Base-by-base conservation (phyloP, 2,888 invertebrate genomes). In the Alloplasta piceator region DNA sequence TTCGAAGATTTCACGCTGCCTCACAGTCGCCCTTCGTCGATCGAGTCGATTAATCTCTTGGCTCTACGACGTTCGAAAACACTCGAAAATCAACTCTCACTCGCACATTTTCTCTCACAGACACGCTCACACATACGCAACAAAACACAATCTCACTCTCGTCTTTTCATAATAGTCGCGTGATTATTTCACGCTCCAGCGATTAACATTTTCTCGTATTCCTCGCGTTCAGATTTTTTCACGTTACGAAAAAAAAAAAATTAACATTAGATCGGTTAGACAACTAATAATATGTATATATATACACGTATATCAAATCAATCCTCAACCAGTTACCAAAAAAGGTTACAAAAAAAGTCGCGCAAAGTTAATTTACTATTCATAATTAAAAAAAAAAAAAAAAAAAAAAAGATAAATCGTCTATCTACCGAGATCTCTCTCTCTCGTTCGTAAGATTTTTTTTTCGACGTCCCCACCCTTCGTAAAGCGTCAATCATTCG, bases 241-340 rank as follows among this genome's bases (percentile, higher is more conserved):
- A 16, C 81, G 38, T 73, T 78, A 81, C 56, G 66, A 74, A 60
- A 61, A 52, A 56, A 60, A 68, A 36, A 52, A 50, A 64, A 86
- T 86, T 86, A 88, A 87, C 85, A 88, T 88, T 88, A 90, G 82
- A 86, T 87, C 86, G 86, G 80, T 91, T 91, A 90, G 86, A 88
- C 85, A 87, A 86, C 82, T 89, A 88, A 87, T 87, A 87, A 84
- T 52, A 52, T 52, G 14, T 14, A 84, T 84, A 79, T 89, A 88
- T 88, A 78, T 88, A 89, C 87, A 90, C 82, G 82, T 87, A 86
- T 86, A 88, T 88, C 81, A 85, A 86, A 87, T 87, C 85, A 88
- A 89, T 90, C 88, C 88, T 89, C 87, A 90, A 89, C 87, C 89
- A 89, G 85, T 87, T 90, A 89, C 86, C 85, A 86, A 87, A 84